Base-by-base conservation (phyloP, 2,797 vertebrate species). In the Odontamblyopus rebecca region DNA sequence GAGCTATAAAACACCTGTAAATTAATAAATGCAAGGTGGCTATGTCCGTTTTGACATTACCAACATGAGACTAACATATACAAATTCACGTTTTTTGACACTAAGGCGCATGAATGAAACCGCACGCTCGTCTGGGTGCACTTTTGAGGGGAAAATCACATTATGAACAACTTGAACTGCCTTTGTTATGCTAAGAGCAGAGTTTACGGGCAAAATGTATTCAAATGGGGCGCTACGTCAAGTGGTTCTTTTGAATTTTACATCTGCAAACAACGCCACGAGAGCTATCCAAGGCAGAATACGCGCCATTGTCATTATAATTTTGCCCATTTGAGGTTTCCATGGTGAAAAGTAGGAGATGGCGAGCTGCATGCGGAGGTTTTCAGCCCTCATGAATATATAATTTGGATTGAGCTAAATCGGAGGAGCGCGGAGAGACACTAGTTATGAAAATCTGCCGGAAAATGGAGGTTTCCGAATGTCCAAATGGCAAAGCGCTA, bases 291-390 rank as follows among this genome's bases (percentile, higher is more conserved):
- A 77, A 80, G 77, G 85, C 88, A 81, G 78, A 85, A 83, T 77
- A 82, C 79, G 77, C 76, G 67, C 85, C 76, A 84, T 85, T 89
- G 85, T 86, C 78, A 81, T 84, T 87, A 57, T 85, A 82, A 89
- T 89, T 87, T 71, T 69, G 75, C 72, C 82, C 82, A 81, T 89
- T 84, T 84, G 81, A 41, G 51, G 88, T 91, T 91, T 86, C 89
- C 90, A 91, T 91, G 88, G 89, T 88, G 88, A 91, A 80, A 85
- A 77, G 74, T 73, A 78, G 53, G 81, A 81, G 83, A 73, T 82
- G 73, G 44, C 56, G 82, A 84, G 78, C 85, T 82, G 82, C 83
- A 83, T 70, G 53, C 70, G 44, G 77, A 81, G 82, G 51, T 81
- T 78, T 79, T 85, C 84, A 83, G 82, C 75, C 83, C 80, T 74